A percentile compares a stretch with the other conserved stretches of the same genome.
phyloP scores from a whole-genome alignment of 2,888 invertebrate species.

The Pandemis heparana region DNA sequence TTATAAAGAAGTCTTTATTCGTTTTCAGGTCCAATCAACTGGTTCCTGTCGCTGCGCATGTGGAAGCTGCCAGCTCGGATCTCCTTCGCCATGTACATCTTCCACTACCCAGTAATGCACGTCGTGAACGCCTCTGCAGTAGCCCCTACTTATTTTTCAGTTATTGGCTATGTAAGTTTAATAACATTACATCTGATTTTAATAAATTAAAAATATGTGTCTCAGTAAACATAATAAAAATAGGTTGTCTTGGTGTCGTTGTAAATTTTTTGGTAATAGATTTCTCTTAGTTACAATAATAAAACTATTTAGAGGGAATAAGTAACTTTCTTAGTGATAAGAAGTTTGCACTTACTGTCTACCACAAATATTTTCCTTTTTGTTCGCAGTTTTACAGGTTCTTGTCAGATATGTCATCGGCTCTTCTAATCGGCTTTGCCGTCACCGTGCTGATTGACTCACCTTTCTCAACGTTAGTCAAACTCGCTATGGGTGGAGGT shows the following conservation, averaged over 20 bases:
- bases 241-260: no score
- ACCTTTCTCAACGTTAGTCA: slow-evolving; percentile 65
- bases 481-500: slow-evolving; percentile 60
- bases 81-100: slow-evolving; percentile 84
- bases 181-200: neutral
- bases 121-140: slow-evolving; percentile 52
- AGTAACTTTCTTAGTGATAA: no score
- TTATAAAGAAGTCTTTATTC: neutral
- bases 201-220: no score
- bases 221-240: no score
- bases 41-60: slow-evolving; percentile 76
- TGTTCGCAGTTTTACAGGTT: slow-evolving; percentile 63
- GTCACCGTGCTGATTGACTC: slow-evolving; percentile 65
- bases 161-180: slow-evolving; percentile 48
- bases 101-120: slow-evolving; percentile 73
- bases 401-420: slow-evolving; percentile 55
- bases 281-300: no score
- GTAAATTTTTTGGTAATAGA: no score
- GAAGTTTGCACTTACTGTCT: no score
- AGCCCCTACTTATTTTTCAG: slow-evolving; percentile 55
- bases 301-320: no score
- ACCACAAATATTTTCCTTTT: slow-evolving; percentile 12
- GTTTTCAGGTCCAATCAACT: slow-evolving; percentile 73
- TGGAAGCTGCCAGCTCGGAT: slow-evolving; percentile 82
- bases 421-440: slow-evolving; percentile 59